phyloP scores from a whole-genome alignment of 37 sponge, comb jelly and placozoan species.

The Eunapius fragilis region DNA sequence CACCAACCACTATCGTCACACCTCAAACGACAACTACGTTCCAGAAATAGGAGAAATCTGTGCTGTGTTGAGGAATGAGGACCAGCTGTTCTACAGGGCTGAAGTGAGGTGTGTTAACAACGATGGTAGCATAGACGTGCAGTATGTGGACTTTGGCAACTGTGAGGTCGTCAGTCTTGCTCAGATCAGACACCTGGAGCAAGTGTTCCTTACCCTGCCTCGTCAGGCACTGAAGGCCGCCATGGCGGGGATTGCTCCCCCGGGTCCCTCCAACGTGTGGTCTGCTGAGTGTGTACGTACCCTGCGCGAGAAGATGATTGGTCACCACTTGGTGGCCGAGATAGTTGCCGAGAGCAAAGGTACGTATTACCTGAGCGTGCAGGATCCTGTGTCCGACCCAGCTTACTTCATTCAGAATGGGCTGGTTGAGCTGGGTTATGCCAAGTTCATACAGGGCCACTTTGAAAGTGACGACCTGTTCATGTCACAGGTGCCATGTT shows the following conservation, averaged over 20 bases:
- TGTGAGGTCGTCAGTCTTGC: conserved; percentile 19
- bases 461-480: neutral
- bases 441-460: conserved; percentile 1
- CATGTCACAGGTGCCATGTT: neutral
- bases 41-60: conserved; percentile 60
- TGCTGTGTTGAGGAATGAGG: conserved; percentile 35
- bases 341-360: conserved; percentile 1
- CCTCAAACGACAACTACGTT: neutral
- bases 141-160: conserved; percentile 62
- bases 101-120: conserved; percentile 51
- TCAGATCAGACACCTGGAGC: conserved; percentile 41
- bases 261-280: conserved; percentile 32
- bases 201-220: conserved; percentile 58
- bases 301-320: conserved; percentile 47
- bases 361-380: conserved; percentile 3
- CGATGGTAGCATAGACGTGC: conserved; percentile 40
- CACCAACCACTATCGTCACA: conserved; percentile 4
- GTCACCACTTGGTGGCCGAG: conserved; percentile 21
- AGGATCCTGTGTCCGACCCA: conserved; percentile 32
- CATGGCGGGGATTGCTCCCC: conserved; percentile 47
- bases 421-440: conserved; percentile 24
- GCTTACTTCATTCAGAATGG: neutral
- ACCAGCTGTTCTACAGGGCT: conserved; percentile 54
- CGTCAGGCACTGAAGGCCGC: conserved; percentile 55
- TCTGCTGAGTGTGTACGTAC: conserved; percentile 12